Conservation (phyloP, 1,140 invertebrate genomes). For the Drosophila pandora region DNA sequence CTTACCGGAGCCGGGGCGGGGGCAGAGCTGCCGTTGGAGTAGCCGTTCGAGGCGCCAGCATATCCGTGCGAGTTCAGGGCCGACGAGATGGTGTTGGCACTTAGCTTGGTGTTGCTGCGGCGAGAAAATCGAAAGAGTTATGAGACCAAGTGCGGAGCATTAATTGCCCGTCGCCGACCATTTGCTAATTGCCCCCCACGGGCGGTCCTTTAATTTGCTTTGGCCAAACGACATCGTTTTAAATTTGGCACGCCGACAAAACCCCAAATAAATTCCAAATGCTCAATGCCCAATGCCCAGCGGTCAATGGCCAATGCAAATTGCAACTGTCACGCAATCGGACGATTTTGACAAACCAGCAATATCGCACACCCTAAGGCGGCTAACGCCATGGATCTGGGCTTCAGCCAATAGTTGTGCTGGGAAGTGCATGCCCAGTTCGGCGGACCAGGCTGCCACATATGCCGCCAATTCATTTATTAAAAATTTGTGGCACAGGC, state of each 20-base stretch:
- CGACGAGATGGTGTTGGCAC: constrained; percentile 80
- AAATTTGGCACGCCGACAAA: constrained; percentile 48
- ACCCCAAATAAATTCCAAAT: constrained; percentile 63
- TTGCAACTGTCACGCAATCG: constrained; percentile 47
- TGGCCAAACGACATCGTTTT: constrained; percentile 42
- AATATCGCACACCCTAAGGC: constrained; percentile 22
- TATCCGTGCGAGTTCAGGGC: constrained; percentile 78
- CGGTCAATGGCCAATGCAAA: constrained; percentile 34
- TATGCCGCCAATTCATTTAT: constrained; percentile 68
- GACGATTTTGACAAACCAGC: constrained; percentile 27
- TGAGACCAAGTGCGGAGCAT: constrained; percentile 17
- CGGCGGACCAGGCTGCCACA: constrained; percentile 6
- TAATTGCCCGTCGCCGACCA: constrained; percentile 47
- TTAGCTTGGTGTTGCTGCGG: constrained; percentile 80
- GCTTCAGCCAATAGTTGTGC: background rate
- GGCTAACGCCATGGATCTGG: background rate
- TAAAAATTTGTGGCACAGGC: constrained; percentile 62
- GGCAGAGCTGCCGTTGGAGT: constrained; percentile 73
- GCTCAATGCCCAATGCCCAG: constrained; percentile 14
- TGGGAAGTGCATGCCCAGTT: constrained; percentile 30
- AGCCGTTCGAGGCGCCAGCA: constrained; percentile 60
- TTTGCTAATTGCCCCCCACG: constrained; percentile 50
- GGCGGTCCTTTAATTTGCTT: constrained; percentile 65
- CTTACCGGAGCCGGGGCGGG: constrained; percentile 75
- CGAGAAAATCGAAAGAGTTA: constrained; percentile 13